Percentiles rank a stretch among this genome's conserved stretches.
These are phyloP conservation scores for Hypocryptadius cinnamomeus DNA, from an alignment of 2,113 vertebrate genomes.

Conservation along the genomic window DNA sequence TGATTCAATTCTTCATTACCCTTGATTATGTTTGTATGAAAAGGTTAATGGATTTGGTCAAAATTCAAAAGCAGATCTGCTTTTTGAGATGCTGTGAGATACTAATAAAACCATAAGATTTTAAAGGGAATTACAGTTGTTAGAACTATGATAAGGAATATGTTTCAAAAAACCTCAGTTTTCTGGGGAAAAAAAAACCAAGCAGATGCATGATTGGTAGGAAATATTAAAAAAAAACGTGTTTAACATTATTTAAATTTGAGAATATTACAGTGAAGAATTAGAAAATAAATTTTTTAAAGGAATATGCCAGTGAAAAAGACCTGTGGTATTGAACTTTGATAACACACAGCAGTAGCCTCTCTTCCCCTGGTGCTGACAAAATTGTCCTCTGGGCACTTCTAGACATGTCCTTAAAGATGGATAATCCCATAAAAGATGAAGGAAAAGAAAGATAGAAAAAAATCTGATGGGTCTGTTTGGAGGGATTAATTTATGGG, in stretches of 20 bases:
- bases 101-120: background rate
- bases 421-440: background rate
- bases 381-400: background rate
- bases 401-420: background rate
- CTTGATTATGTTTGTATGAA: background rate
- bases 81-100: background rate
- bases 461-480: background rate
- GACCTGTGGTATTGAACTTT: background rate
- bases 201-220: background rate
- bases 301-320: background rate
- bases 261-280: background rate
- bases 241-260: background rate
- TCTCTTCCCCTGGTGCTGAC: background rate
- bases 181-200: background rate
- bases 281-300: background rate
- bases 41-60: background rate
- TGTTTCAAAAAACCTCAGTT: background rate
- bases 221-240: background rate
- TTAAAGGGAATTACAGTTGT: background rate
- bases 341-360: background rate
- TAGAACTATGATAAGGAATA: background rate
- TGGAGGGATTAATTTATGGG: background rate
- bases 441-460: background rate
- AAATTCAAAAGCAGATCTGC: background rate
- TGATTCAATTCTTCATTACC: background rate